phyloP scores from a whole-genome alignment of 2,113 vertebrate genomes.

The Trichomycterus rosablanca region DNA sequence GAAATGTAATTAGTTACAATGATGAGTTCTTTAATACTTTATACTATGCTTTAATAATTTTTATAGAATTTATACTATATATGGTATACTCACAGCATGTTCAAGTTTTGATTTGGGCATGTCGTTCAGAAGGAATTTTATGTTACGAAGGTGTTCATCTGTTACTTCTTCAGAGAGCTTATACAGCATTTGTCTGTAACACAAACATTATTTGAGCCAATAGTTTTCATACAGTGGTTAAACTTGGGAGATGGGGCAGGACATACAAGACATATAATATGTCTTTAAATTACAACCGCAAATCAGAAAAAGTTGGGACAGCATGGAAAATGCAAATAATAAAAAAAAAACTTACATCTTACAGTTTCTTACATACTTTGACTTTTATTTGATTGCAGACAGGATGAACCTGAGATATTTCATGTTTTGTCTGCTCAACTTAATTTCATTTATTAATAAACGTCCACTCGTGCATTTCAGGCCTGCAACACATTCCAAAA shows the following conservation, averaged over 20 bases:
- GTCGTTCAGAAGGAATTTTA: constrained; percentile 56
- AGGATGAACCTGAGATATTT: no score
- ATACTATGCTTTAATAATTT: background rate
- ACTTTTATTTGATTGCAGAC: no score
- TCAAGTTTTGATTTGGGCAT: constrained; percentile 45
- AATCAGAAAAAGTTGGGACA: no score
- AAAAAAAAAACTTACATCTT: no score
- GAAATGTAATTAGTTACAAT: background rate
- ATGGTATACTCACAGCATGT: constrained; percentile 53
- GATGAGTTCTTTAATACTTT: background rate
- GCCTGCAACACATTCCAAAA: no score
- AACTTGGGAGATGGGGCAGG: background rate
- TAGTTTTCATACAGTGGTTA: background rate
- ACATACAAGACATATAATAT: background rate
- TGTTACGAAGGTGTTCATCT: constrained; percentile 28
- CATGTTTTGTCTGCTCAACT: no score
- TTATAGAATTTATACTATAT: no score
- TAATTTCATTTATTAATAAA: no score
- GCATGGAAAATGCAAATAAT: no score
- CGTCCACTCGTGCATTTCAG: no score
- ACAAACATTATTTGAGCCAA: background rate
- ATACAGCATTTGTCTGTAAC: constrained; percentile 64
- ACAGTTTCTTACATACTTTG: no score
- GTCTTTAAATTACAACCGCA: no score
- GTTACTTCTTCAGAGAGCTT: constrained; percentile 52